A percentile compares a stretch with the other conserved stretches of the same genome.
These are phyloP conservation scores for Galleria mellonella DNA, from an alignment of 1,140 invertebrate species.

Conservation along the genomic window DNA sequence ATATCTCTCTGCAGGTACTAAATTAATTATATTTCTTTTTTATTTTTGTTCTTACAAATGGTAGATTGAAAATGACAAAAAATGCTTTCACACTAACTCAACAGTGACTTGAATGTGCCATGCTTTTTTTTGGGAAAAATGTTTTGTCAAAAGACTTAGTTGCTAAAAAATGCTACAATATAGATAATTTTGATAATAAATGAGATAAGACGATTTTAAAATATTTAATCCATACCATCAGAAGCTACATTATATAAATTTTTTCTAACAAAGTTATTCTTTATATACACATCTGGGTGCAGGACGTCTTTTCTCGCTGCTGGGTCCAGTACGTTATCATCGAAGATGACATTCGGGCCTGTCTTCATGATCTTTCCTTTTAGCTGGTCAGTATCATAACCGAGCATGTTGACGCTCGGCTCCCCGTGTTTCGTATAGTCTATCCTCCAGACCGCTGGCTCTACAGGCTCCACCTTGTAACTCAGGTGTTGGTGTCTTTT, in stretches of 20 bases:
- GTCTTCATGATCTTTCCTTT: slow-evolving; percentile 34
- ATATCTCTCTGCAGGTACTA: no score
- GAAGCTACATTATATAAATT: slow-evolving; percentile 25
- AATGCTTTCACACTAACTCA: no score
- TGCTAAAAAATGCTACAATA: no score
- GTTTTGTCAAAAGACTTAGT: no score
- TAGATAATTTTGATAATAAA: no score
- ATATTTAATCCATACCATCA: slow-evolving; percentile 24
- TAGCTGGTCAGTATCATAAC: slow-evolving; percentile 19
- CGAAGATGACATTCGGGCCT: slow-evolving; percentile 24
- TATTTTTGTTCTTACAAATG: no score
- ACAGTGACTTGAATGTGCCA: no score
- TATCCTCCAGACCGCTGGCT: slow-evolving; percentile 48
- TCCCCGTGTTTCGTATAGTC: slow-evolving; percentile 57
- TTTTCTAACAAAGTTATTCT: slow-evolving; percentile 46
- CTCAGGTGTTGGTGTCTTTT: slow-evolving; percentile 27
- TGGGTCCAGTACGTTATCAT: slow-evolving; percentile 18
- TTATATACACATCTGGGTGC: slow-evolving; percentile 51
- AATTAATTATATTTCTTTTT: no score
- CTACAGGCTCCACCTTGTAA: slow-evolving; percentile 30
- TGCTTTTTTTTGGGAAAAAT: no score
- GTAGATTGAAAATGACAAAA: no score
- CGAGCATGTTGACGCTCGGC: slow-evolving; percentile 36
- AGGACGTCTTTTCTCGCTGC: slow-evolving; percentile 31
- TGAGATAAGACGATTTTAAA: no score